Evolutionary conservation across 1,140 invertebrate species (phyloP).

Genomic region (Muscidifurax raptorellus): DNA sequence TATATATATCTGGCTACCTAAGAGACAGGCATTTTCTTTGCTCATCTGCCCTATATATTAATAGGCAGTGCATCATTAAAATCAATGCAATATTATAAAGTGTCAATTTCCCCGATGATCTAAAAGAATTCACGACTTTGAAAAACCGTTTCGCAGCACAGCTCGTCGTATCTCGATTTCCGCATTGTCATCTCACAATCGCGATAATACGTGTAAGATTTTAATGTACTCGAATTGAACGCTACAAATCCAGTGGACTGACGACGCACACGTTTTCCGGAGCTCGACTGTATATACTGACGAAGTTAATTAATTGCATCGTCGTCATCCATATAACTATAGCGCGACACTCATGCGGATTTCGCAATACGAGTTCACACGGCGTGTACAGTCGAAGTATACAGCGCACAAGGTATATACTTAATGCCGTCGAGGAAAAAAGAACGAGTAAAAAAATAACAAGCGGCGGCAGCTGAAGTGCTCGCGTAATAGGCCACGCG

Average conservation of each 20-base stretch:
- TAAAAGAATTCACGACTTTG: background rate
- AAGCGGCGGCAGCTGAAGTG: background rate
- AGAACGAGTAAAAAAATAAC: background rate
- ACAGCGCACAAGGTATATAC: too few species aligned
- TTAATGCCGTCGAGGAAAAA: background rate
- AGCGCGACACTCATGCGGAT: background rate
- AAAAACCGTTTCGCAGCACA: background rate
- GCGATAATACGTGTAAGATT: background rate
- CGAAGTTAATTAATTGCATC: background rate
- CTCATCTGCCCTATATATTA: background rate
- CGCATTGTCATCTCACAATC: background rate
- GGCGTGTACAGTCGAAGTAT: too few species aligned
- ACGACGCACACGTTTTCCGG: too few species aligned
- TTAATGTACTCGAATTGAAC: too few species aligned
- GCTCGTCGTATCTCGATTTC: background rate
- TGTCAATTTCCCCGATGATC: background rate
- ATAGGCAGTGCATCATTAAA: background rate
- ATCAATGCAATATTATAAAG: background rate
- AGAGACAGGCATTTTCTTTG: background rate
- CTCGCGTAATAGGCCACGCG: background rate
- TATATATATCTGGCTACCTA: conserved; percentile 3
- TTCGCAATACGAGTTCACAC: background rate
- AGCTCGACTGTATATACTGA: background rate
- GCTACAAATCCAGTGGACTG: background rate
- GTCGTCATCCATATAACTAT: background rate